Evolutionary conservation across 1,140 invertebrate genomes (phyloP).

Genomic region (Pseudomyrmex pallidus): DNA sequence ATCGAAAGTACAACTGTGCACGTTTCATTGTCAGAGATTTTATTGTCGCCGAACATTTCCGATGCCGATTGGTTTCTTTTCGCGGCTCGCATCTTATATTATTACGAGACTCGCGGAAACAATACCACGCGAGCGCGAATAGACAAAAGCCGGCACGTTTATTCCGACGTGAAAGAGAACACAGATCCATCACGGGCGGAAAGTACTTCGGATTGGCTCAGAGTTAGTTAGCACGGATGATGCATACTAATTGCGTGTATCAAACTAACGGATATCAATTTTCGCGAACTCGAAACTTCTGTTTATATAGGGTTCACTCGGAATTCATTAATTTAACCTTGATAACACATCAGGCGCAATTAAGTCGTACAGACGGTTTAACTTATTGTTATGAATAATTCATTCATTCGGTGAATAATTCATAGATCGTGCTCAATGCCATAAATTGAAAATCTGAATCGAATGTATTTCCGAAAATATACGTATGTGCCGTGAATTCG

Average conservation of each 20-base stretch:
- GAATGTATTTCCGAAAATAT: conserved; percentile 30
- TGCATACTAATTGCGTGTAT: conserved; percentile 45
- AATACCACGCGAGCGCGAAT: conserved; percentile 67
- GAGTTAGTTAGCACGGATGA: conserved; percentile 67
- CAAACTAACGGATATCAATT: conserved; percentile 40
- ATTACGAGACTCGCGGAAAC: conserved; percentile 78
- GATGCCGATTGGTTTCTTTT: too few relatives aligned
- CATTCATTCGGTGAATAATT: conserved; percentile 46
- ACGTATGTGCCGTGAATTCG: not conserved
- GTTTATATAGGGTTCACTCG: not conserved
- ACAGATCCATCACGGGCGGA: conserved; percentile 76
- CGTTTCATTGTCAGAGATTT: too few relatives aligned
- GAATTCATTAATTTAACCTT: conserved; percentile 31
- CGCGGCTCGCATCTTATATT: conserved; percentile 86
- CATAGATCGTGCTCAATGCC: conserved; percentile 8
- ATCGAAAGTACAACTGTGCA: too few relatives aligned
- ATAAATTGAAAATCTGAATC: conserved; percentile 40
- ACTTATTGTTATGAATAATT: conserved; percentile 61
- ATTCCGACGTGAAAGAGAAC: conserved; percentile 68
- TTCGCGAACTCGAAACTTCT: conserved; percentile 20
- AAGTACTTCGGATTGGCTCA: conserved; percentile 77
- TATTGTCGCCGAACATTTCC: too few relatives aligned
- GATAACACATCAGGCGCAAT: conserved; percentile 35
- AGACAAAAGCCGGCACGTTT: conserved; percentile 62
- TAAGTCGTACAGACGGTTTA: conserved; percentile 38